Percentiles rank a stretch among this genome's conserved stretches.
Evolutionary conservation across 2,797 vertebrate species (phyloP).

Genomic region (Enteromius paludinosus): DNA sequence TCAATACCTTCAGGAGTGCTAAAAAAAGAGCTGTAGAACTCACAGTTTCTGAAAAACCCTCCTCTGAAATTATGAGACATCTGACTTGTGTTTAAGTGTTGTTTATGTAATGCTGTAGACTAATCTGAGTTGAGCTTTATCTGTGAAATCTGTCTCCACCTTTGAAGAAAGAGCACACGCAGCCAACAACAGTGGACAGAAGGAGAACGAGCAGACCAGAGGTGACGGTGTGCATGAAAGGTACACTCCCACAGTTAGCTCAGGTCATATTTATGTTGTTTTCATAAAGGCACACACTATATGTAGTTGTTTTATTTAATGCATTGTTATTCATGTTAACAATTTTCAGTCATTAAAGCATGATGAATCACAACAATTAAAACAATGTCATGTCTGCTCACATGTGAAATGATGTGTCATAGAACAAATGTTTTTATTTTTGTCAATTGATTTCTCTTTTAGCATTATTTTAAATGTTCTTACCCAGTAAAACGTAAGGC

Average conservation of each 20-base stretch:
- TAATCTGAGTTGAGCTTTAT: neutral
- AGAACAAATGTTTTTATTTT: too few species aligned
- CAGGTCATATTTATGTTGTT: neutral
- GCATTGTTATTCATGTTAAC: neutral
- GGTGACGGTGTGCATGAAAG: conserved; percentile 62
- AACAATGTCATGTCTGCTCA: neutral
- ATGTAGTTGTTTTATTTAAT: neutral
- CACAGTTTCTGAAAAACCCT: neutral
- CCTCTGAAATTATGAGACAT: neutral
- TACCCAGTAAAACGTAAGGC: neutral
- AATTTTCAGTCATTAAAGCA: neutral
- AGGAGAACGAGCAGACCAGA: conserved; percentile 62
- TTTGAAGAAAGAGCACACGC: conserved; percentile 68
- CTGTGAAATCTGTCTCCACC: neutral
- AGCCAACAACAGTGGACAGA: conserved; percentile 64
- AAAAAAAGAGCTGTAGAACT: neutral
- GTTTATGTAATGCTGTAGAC: conserved; percentile 2
- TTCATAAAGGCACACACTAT: too few species aligned
- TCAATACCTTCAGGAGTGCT: too few species aligned
- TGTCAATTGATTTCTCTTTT: neutral
- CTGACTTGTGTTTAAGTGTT: neutral
- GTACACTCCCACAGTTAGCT: conserved; percentile 51
- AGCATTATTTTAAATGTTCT: neutral
- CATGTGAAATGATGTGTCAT: neutral
- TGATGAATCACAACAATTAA: neutral